Evolutionary conservation across 2,113 vertebrate genomes (phyloP), one percentile per base, ranked within the genome.

Genomic region (Neolamprologus toae): DNA sequence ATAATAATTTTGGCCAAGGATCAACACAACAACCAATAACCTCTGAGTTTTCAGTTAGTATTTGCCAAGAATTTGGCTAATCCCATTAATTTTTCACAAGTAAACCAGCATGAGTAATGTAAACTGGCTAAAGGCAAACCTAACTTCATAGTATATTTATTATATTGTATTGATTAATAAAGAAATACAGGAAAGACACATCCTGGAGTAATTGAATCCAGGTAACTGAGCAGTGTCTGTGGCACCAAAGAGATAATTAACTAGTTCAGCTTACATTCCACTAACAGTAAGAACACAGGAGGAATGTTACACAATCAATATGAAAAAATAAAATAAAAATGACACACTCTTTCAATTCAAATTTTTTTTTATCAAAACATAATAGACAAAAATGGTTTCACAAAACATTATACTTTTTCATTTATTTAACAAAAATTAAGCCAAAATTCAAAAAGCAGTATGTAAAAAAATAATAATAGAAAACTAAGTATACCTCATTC

Each of bases 221-320:
- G 9, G 16, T 10, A 0, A 19, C 9, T 10, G 28, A 19, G 0
- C 26, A 61, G 0, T 19, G 9, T 33, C 28, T 0, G 2, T 33
- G 57, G 9, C 0, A 33, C 28, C 16, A 33, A 63, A 61, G 9
- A 1, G 16, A 33, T 63, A 63, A 35, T 63, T 35, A 33, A 33
- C 16, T 61, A 33, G 16, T 17, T 63, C 16, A 61, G 28, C 28
- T 61, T 61, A 61, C 5, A 14, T 59, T 14, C 0, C 8, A 14
- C 55, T 3, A 26, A 0, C 55, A 28, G 55, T 59, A 28, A 59
- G 55, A 16, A 5, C 0, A 57, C 12, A 57, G 23, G 55, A 57
- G 55, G 55, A 57, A 16, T 28, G 23, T 59, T 0, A 59, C 23
- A 59, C 21, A 26, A 0, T 55, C 54, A 55, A 55, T 3, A 7